Evolutionary conservation across 1,140 invertebrate species (phyloP), one percentile per base, ranked within the genome.

Genomic region (Neodiprion virginianus): DNA sequence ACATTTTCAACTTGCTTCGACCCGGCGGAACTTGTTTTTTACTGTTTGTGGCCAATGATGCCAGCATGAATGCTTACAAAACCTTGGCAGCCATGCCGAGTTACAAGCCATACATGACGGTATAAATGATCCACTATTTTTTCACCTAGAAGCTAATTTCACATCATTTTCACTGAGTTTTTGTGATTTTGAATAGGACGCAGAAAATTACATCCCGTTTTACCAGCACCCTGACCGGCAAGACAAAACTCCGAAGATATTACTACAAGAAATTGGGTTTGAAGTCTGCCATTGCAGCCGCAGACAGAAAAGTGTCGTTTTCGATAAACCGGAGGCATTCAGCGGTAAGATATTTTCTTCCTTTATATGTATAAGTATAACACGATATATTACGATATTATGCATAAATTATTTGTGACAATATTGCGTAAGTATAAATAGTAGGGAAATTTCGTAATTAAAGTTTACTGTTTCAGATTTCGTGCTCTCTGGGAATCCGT

Each of bases 401-500:
- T 5, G 3, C 14, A 67, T 48, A 67, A 72, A 66, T 65, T 69
- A 61, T 61, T 69, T 3, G 11, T 14, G 7, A 67, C 23, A 69
- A 17, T 69, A 23, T 23, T 53, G 28, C 28, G 10, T 61, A 49
- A 47, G 0, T 75, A 8, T 61, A 23, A 14, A 9, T 17, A 65
- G 28, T 40, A 61, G 11, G 17, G 9, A 14, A 28, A 72, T 75
- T 14, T 23, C 7, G 12, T 75, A 61, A 61, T 61, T 8, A 72
- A 5, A 40, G 28, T 40, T 40, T 40, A 40, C 28, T 40, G 1
- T 87, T 85, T 73, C 77, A 93, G 93, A 92, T 79, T 91, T 92
- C 28, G 87, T 93, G 0, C 89, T 87, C 74, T 92, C 93, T 0
- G 91, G 94, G 12, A 94, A 93, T 79, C 93, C 94, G 0, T 94